Conservation (phyloP, 2,797 vertebrate species). For the Pangasius krempfi region DNA sequence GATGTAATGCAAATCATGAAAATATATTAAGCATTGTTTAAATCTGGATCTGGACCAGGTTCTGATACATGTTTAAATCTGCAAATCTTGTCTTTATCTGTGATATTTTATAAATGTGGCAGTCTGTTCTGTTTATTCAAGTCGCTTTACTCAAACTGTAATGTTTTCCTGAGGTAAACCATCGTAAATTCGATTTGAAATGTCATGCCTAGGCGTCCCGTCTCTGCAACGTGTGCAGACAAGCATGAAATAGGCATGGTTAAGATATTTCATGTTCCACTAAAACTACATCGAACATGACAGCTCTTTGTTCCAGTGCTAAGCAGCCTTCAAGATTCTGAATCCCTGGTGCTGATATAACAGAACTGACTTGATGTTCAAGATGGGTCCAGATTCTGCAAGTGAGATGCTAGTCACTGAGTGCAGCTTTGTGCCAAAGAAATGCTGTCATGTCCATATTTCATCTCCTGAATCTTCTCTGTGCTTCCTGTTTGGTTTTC, state of each 20-base stretch:
- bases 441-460: constrained; percentile 64
- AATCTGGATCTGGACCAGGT: background rate
- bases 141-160: background rate
- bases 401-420: background rate
- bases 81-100: background rate
- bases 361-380: constrained; percentile 1
- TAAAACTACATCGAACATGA: constrained; percentile 68
- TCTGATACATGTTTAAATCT: background rate
- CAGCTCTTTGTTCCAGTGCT: constrained; percentile 61
- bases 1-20: background rate
- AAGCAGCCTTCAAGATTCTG: constrained; percentile 55
- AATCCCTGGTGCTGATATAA: constrained; percentile 10
- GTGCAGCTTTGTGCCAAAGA: constrained; percentile 28
- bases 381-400: constrained; percentile 6
- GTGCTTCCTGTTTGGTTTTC: constrained; percentile 78
- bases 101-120: background rate
- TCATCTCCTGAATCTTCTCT: constrained; percentile 68
- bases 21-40: background rate
- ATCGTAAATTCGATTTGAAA: constrained; percentile 63
- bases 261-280: constrained; percentile 69
- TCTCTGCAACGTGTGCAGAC: constrained; percentile 61
- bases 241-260: constrained; percentile 72
- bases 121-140: background rate
- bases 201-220: constrained; percentile 63
- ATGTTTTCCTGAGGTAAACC: constrained; percentile 32